Conservation (phyloP, 2,888 invertebrate species). For the Orchestes rusci region DNA sequence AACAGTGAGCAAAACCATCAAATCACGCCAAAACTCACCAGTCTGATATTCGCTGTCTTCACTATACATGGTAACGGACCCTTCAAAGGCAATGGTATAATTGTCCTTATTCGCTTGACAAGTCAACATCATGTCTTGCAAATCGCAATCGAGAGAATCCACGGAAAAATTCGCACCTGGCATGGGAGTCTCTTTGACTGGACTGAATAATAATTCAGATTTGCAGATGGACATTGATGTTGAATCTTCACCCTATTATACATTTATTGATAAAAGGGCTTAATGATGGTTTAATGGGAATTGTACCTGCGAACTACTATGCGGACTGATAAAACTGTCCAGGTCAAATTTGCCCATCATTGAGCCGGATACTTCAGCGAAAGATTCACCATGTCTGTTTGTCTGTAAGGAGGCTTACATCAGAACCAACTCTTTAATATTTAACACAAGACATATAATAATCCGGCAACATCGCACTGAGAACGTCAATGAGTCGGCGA, state of each 20-base stretch:
- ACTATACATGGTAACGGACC: constrained; percentile 75
- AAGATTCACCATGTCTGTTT: constrained; percentile 73
- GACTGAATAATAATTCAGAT: constrained; percentile 84
- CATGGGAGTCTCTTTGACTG: constrained; percentile 71
- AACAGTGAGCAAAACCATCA: too few species aligned
- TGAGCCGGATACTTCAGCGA: constrained; percentile 74
- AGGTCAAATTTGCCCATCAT: constrained; percentile 74
- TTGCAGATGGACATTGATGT: constrained; percentile 87
- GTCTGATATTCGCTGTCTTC: constrained; percentile 70
- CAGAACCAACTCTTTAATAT: too few species aligned
- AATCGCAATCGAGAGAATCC: constrained; percentile 84
- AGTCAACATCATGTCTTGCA: constrained; percentile 79
- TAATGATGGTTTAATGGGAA: neutral
- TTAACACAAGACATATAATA: too few species aligned
- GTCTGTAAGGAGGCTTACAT: constrained; percentile 48
- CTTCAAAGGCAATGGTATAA: constrained; percentile 92
- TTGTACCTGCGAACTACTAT: constrained; percentile 57
- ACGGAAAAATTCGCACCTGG: constrained; percentile 77
- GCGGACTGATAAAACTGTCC: constrained; percentile 67
- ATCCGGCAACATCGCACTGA: too few species aligned
- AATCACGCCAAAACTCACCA: constrained; percentile 9
- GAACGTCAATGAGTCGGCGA: too few species aligned
- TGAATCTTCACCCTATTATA: constrained; percentile 56
- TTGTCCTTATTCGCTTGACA: constrained; percentile 91
- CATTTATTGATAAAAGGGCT: neutral